Conservation (phyloP, 2,888 invertebrate species). For the Ptychoptera contaminata region DNA sequence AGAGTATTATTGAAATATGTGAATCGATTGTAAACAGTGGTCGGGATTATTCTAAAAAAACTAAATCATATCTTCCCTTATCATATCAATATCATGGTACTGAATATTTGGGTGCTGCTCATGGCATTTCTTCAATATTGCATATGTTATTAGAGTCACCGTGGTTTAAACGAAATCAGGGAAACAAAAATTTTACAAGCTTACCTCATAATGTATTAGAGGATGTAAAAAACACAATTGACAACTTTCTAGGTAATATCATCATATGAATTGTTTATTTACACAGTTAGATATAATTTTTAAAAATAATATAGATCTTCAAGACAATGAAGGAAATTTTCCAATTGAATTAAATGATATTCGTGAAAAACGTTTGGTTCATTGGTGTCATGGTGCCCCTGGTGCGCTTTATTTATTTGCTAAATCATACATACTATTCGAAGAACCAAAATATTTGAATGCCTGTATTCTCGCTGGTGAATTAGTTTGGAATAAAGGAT, state of each 20-base stretch:
- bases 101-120: conserved; percentile 40
- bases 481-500: conserved; percentile 66
- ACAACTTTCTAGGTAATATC: conserved; percentile 38
- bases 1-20: conserved; percentile 47
- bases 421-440: conserved; percentile 58
- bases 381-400: conserved; percentile 86
- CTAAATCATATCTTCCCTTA: conserved; percentile 45
- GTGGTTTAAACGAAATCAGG: conserved; percentile 18
- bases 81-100: conserved; percentile 50
- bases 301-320: conserved; percentile 26
- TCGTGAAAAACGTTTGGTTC: conserved; percentile 50
- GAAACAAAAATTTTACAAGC: background rate
- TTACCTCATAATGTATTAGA: conserved; percentile 29
- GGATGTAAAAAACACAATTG: conserved; percentile 47
- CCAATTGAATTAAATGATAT: conserved; percentile 54
- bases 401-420: conserved; percentile 69
- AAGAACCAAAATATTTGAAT: conserved; percentile 53
- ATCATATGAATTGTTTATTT: background rate
- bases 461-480: conserved; percentile 55
- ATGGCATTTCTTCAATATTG: conserved; percentile 48
- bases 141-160: conserved; percentile 45
- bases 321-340: conserved; percentile 58
- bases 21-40: conserved; percentile 56
- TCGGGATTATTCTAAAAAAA: conserved; percentile 41
- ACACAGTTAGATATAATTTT: conserved; percentile 15